A percentile compares a stretch with the other conserved stretches of the same genome.
phyloP scores from a whole-genome alignment of 2,797 vertebrate genomes.

The Ptychadena robeensis region DNA sequence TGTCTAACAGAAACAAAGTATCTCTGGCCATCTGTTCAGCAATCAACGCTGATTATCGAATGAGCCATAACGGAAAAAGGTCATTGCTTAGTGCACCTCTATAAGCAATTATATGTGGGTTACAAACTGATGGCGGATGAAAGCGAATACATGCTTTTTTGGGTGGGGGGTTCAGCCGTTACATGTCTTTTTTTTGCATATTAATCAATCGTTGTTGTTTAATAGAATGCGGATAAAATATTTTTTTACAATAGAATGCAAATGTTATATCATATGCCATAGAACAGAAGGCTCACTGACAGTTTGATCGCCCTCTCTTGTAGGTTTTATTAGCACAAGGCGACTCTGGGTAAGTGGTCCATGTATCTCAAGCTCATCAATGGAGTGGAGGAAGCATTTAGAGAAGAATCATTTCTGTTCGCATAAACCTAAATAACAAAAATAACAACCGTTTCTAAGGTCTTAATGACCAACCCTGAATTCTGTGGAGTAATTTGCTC shows the following conservation, averaged over 20 bases:
- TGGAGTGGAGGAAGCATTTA: neutral
- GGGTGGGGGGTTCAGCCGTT: no score
- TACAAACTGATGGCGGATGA: conserved; percentile 37
- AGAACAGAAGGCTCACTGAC: neutral
- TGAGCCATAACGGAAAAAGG: conserved; percentile 30
- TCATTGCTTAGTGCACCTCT: conserved; percentile 39
- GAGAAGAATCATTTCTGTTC: conserved; percentile 15
- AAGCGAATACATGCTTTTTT: neutral
- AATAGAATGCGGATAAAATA: neutral
- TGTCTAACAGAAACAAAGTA: conserved; percentile 46
- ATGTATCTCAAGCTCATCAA: conserved; percentile 24
- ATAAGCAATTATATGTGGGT: conserved; percentile 44
- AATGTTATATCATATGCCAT: neutral
- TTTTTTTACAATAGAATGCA: accelerated
- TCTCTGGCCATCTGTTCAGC: conserved; percentile 50
- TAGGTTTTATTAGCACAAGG: conserved; percentile 38
- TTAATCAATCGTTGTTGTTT: neutral
- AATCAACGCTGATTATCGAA: conserved; percentile 53
- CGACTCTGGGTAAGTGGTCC: conserved; percentile 42
- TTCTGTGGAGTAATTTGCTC: neutral
- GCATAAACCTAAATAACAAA: neutral
- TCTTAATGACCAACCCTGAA: neutral
- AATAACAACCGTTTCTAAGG: neutral
- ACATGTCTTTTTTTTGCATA: neutral
- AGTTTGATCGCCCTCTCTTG: neutral